Percentiles rank a stretch among this genome's conserved stretches.
Conservation (phyloP, 2,888 invertebrate genomes). For the Scelioninae gen. 1 region DNA sequence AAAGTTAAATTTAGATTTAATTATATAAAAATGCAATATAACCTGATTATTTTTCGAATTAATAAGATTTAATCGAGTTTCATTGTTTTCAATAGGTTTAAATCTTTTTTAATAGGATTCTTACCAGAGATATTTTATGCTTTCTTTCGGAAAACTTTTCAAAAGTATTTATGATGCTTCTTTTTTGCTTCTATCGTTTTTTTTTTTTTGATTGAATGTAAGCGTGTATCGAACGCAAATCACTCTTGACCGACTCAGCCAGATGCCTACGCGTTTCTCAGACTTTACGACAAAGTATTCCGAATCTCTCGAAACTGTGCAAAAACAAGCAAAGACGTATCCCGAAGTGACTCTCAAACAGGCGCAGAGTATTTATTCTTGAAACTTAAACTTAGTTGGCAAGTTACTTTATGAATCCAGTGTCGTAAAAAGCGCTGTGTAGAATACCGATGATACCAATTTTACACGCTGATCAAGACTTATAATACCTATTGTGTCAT, state of each 20-base stretch:
- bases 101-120: too few species aligned
- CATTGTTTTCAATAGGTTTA: too few species aligned
- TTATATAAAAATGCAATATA: too few species aligned
- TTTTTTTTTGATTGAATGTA: too few species aligned
- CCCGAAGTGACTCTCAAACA: slow-evolving; percentile 2
- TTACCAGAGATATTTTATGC: too few species aligned
- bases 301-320: slow-evolving; percentile 8
- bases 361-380: slow-evolving; percentile 7
- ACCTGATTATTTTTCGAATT: too few species aligned
- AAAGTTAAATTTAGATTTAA: too few species aligned
- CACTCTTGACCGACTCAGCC: slow-evolving; percentile 25
- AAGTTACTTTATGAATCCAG: slow-evolving; percentile 22
- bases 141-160: too few species aligned
- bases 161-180: too few species aligned
- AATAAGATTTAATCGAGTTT: too few species aligned
- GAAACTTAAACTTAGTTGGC: slow-evolving; percentile 7
- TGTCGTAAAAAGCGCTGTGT: slow-evolving; percentile 45
- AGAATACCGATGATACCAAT: slow-evolving; percentile 2
- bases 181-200: too few species aligned
- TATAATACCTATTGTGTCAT: slow-evolving; percentile 26
- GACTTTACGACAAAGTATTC: slow-evolving; percentile 11
- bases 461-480: slow-evolving; percentile 26
- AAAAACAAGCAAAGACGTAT: slow-evolving; percentile 13
- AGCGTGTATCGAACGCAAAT: too few species aligned
- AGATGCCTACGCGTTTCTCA: slow-evolving; percentile 37